Conservation (phyloP, 2,888 invertebrate genomes). For the Ormyrus labotus region DNA sequence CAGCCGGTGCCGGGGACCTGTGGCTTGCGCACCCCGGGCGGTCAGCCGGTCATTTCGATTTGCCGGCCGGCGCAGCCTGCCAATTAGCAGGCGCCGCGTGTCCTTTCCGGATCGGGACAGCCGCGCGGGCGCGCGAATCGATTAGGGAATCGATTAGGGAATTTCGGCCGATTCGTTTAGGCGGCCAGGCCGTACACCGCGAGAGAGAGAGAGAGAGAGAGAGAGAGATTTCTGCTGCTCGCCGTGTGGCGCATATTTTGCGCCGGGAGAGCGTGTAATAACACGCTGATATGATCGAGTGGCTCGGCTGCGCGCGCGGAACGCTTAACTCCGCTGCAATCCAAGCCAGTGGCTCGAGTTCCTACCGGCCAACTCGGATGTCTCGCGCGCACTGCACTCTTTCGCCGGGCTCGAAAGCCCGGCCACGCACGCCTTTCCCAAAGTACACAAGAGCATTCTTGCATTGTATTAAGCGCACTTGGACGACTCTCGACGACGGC, state of each 20-base stretch:
- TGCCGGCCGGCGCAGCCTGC: conserved; percentile 15
- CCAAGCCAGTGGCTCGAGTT: conserved; percentile 69
- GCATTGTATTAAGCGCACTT: background rate
- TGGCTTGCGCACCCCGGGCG: no score
- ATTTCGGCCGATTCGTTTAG: background rate
- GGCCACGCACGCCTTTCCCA: background rate
- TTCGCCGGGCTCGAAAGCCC: background rate
- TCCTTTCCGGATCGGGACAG: conserved; percentile 48
- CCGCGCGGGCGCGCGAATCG: conserved; percentile 58
- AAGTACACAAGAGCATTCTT: background rate
- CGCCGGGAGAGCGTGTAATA: conserved; percentile 19
- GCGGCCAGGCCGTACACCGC: no score
- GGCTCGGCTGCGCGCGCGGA: conserved; percentile 64
- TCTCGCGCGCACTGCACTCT: conserved; percentile 15
- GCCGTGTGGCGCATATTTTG: background rate
- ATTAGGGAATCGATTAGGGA: conserved; percentile 47
- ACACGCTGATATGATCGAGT: conserved; percentile 41
- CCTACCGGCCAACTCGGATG: conserved; percentile 40
- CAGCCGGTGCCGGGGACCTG: no score
- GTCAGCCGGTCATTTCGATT: conserved; percentile 2
- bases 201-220: no score
- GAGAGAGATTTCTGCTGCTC: no score
- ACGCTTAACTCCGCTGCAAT: conserved; percentile 73
- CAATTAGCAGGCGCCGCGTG: conserved; percentile 2
- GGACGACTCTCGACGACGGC: no score